Percentiles rank a stretch among this genome's conserved stretches.
These are phyloP conservation scores for Oostethus manadensis DNA, from an alignment of 2,113 vertebrate species.

Conservation along the genomic window DNA sequence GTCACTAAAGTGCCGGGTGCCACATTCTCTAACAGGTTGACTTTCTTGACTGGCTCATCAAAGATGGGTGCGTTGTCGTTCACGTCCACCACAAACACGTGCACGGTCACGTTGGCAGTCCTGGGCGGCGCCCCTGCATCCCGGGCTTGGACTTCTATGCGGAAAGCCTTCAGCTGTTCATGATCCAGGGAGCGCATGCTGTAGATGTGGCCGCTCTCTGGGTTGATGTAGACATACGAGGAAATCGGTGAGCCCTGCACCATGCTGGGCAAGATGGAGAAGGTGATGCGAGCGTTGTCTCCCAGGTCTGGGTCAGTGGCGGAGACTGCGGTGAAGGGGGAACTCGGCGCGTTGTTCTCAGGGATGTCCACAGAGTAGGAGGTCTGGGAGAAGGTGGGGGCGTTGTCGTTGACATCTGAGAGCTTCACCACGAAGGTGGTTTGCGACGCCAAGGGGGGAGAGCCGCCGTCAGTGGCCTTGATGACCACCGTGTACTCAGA, in stretches of 20 bases:
- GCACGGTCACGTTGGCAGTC: slow-evolving; percentile 77
- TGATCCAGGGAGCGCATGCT: slow-evolving; percentile 82
- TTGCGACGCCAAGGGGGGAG: slow-evolving; percentile 77
- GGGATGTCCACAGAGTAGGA: slow-evolving; percentile 80
- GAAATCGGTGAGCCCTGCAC: slow-evolving; percentile 76
- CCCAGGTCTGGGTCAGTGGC: slow-evolving; percentile 82
- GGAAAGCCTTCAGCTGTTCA: slow-evolving; percentile 82
- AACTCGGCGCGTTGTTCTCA: slow-evolving; percentile 80
- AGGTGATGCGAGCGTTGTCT: slow-evolving; percentile 78
- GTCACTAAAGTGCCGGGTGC: slow-evolving; percentile 79
- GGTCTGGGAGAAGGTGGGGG: slow-evolving; percentile 77
- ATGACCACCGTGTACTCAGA: slow-evolving; percentile 77
- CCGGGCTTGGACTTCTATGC: slow-evolving; percentile 79
- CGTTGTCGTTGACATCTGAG: slow-evolving; percentile 87
- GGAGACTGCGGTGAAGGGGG: slow-evolving; percentile 73
- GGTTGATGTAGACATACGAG: slow-evolving; percentile 83
- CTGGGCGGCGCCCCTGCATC: slow-evolving; percentile 76
- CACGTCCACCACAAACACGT: slow-evolving; percentile 81
- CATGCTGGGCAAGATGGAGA: slow-evolving; percentile 74
- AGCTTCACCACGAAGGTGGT: slow-evolving; percentile 76
- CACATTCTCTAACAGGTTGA: slow-evolving; percentile 80
- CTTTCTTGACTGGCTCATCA: slow-evolving; percentile 75
- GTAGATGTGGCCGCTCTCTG: slow-evolving; percentile 78
- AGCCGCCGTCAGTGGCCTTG: slow-evolving; percentile 80
- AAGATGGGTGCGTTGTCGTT: slow-evolving; percentile 92